These are phyloP conservation scores for Drosophila acutilabella DNA, from an alignment of 2,888 invertebrate genomes.

Conservation along the genomic window DNA sequence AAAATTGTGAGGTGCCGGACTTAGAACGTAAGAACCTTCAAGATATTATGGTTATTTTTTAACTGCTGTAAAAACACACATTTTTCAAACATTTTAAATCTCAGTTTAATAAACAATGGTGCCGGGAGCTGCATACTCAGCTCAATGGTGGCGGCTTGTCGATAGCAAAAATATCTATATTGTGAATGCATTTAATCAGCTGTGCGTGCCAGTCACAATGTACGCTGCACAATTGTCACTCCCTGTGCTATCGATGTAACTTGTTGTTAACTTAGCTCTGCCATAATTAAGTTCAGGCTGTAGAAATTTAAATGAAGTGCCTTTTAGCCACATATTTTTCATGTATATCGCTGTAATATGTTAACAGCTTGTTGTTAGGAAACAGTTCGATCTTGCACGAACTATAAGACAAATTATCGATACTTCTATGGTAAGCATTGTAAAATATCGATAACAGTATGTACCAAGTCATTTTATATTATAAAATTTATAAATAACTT, in stretches of 20 bases:
- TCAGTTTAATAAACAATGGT: background rate
- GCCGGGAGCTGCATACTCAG: background rate
- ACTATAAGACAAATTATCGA: constrained; percentile 27
- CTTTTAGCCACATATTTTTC: too few species aligned
- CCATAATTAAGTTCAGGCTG: too few species aligned
- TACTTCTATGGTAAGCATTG: background rate
- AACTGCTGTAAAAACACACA: constrained; percentile 14
- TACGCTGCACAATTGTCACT: constrained; percentile 2
- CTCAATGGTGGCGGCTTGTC: constrained; percentile 31
- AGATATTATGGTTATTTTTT: constrained; percentile 88
- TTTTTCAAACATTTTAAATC: constrained; percentile 2
- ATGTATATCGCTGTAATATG: too few species aligned
- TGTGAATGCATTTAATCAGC: constrained; percentile 18
- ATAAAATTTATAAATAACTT: constrained; percentile 66
- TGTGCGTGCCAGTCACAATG: constrained; percentile 22
- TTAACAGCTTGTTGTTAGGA: too few species aligned
- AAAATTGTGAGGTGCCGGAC: constrained; percentile 91
- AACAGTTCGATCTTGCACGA: background rate
- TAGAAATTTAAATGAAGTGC: too few species aligned
- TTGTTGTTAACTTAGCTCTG: too few species aligned
- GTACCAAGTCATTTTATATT: constrained; percentile 55
- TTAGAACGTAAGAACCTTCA: constrained; percentile 90
- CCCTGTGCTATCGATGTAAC: background rate
- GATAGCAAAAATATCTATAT: constrained; percentile 9
- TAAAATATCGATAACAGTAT: constrained; percentile 42